Base-by-base conservation (phyloP, 2,888 invertebrate genomes). In the Allolobophora icterica region DNA sequence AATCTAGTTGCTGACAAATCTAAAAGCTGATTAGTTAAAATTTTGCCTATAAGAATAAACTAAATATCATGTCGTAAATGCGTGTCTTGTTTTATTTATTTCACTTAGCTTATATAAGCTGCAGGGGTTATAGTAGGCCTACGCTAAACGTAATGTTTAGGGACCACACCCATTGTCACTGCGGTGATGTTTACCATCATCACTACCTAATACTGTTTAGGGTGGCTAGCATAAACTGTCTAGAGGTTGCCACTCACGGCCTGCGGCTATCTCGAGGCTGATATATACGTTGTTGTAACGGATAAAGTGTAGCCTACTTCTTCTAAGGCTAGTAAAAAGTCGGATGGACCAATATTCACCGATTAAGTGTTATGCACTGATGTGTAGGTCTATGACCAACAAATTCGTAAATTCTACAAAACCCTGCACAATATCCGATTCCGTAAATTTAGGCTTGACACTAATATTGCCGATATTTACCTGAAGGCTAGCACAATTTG, bases 171-270 rank as follows among this genome's bases (percentile, higher is more conserved):
- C 71, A n/a, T n/a, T 71, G 30, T 71, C n/a, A 71, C 24, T 71
- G 71, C 8, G 30, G n/a, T 71, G 71, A 71, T n/a, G 71, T 17
- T 30, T 71, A n/a, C 30, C 11, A 52, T 52, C 52, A 52, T 52
- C 24, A 8, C 71, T 71, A 71, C 71, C 8, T 71, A 71, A 71
- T n/a, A 30, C 13, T 71, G 71, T 71, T 8, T 71, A 71, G 2
- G 71, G 71, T 71, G n/a, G n/a, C n/a, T 71, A 71, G 71, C 71
- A 71, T 71, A 71, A 71, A 71, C 71, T 71, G n/a, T 71, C 71
- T 71, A 71, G 13, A 30, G n/a, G 8, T 71, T n/a, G 71, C n/a
- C 71, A 71, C n/a, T n/a, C 8, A 71, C 0, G 30, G 71, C 71
- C 71, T 71, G n/a, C 6, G 71, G 30, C 71, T 11, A 71, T n/a